phyloP scores from a whole-genome alignment of 1,140 invertebrate genomes.

The Cydia strobilella region DNA sequence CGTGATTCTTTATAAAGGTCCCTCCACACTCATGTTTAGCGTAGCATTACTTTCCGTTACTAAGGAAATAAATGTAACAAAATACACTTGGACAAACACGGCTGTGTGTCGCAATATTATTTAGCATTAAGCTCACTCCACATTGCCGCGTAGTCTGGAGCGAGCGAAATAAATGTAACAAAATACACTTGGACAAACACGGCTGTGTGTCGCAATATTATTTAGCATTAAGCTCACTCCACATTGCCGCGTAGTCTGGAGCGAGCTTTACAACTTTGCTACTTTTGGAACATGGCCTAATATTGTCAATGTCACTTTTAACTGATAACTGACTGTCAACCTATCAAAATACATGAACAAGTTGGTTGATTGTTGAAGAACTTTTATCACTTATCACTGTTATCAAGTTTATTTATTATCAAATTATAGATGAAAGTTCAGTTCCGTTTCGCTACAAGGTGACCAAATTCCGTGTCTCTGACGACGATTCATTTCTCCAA shows the following conservation, averaged over 20 bases:
- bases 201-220: neutral
- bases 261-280: no score
- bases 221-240: no score
- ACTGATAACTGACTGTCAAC: neutral
- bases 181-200: neutral
- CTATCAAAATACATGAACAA: neutral
- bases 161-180: neutral
- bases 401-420: constrained; percentile 12
- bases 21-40: no score
- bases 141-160: no score
- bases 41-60: no score
- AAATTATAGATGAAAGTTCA: neutral
- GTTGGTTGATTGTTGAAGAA: no score
- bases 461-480: neutral
- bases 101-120: neutral
- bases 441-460: neutral
- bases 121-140: no score
- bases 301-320: neutral
- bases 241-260: no score
- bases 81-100: neutral
- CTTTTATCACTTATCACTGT: constrained; percentile 1
- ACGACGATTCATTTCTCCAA: neutral
- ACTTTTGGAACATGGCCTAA: neutral
- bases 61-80: neutral
- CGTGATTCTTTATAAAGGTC: no score